phyloP scores from a whole-genome alignment of 1,140 invertebrate genomes.

The Euwallacea fornicatus region DNA sequence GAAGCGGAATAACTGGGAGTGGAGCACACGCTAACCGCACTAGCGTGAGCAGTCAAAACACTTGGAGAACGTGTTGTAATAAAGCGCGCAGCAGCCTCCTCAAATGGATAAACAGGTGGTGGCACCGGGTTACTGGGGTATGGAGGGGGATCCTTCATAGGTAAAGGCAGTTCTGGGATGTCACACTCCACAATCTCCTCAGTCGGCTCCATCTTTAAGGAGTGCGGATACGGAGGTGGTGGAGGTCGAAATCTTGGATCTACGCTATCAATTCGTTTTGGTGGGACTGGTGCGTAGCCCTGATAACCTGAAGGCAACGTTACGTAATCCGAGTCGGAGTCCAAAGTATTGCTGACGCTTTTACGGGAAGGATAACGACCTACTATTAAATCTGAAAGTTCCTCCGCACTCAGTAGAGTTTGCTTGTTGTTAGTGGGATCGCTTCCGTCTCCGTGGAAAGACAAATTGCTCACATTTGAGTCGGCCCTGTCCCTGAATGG shows the following conservation, averaged over 20 bases:
- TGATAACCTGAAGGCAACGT: conserved; percentile 71
- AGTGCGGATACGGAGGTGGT: conserved; percentile 56
- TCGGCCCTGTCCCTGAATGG: conserved; percentile 67
- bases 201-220: conserved; percentile 43
- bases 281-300: conserved; percentile 65
- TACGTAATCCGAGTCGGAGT: conserved; percentile 87
- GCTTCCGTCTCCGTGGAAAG: conserved; percentile 82
- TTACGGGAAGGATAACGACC: conserved; percentile 77
- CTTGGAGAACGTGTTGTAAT: conserved; percentile 69
- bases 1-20: conserved; percentile 59
- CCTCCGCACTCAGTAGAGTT: conserved; percentile 73
- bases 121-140: conserved; percentile 55
- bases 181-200: conserved; percentile 10
- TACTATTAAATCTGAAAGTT: conserved; percentile 79
- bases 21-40: conserved; percentile 56
- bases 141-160: conserved; percentile 58
- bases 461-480: conserved; percentile 73
- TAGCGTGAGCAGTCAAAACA: conserved; percentile 68
- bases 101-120: conserved; percentile 51
- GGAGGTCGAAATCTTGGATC: conserved; percentile 51
- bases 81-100: conserved; percentile 67
- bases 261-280: conserved; percentile 64
- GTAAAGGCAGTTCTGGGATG: conserved; percentile 2
- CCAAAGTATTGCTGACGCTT: conserved; percentile 78
- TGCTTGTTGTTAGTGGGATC: conserved; percentile 78